phyloP scores from a whole-genome alignment of 2,113 vertebrate genomes.

The Emberiza fucata region DNA sequence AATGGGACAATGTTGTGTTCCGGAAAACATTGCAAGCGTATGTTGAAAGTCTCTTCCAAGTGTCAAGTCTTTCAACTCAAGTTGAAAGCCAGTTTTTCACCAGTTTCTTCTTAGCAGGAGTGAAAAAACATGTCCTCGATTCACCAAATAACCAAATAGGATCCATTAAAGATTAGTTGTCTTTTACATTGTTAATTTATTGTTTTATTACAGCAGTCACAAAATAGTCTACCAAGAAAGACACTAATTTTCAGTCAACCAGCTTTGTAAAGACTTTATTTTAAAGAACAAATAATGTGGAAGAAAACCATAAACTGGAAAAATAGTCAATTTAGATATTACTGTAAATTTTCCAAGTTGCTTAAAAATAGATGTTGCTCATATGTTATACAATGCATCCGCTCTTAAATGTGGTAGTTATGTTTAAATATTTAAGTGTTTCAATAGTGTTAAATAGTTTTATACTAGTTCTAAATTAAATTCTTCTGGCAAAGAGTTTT shows the following conservation, averaged over 20 bases:
- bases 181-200: background rate
- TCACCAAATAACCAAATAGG: background rate
- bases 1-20: background rate
- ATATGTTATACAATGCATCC: background rate
- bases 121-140: background rate
- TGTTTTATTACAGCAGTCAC: background rate
- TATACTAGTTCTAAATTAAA: conserved; percentile 33
- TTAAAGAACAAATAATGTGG: background rate
- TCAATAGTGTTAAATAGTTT: conserved; percentile 11
- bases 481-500: background rate
- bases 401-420: background rate
- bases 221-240: background rate
- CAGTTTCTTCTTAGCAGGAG: background rate
- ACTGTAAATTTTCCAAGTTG: background rate
- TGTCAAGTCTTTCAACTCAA: background rate
- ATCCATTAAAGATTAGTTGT: background rate
- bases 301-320: background rate
- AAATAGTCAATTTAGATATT: background rate
- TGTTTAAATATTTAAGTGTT: conserved; percentile 17
- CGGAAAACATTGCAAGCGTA: background rate
- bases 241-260: background rate
- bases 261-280: background rate
- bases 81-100: background rate
- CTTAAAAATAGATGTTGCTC: background rate
- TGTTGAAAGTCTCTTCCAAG: background rate